phyloP scores from a whole-genome alignment of 2,797 vertebrate genomes.

The Fratercula arctica region DNA sequence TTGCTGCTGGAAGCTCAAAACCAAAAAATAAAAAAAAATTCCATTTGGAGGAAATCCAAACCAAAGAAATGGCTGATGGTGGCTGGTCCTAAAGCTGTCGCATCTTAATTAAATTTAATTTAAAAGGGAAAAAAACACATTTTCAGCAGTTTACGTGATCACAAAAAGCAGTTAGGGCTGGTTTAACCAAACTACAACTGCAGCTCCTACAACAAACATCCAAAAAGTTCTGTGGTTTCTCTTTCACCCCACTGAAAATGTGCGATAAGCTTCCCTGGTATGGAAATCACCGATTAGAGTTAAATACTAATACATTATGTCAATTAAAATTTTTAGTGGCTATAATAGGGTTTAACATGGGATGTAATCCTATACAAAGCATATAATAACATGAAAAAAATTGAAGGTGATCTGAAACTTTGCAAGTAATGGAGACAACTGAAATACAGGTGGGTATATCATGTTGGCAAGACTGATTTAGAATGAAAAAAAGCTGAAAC shows the following conservation, averaged over 20 bases:
- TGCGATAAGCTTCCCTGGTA: background rate
- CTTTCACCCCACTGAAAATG: background rate
- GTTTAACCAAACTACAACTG: background rate
- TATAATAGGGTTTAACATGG: background rate
- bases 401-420: background rate
- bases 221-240: background rate
- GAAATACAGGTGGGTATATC: background rate
- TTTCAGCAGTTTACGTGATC: background rate
- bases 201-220: background rate
- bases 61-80: background rate
- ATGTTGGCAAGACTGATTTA: background rate
- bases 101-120: background rate
- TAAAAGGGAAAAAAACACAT: background rate
- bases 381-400: background rate
- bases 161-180: background rate
- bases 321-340: background rate
- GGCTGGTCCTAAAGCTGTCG: background rate
- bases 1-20: background rate
- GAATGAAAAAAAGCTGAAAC: background rate
- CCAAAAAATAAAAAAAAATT: background rate
- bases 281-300: background rate
- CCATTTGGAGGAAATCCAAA: background rate
- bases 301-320: background rate
- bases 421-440: background rate
- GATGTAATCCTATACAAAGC: background rate